phyloP scores from a whole-genome alignment of 2,797 vertebrate genomes.

The Arremon brunneinucha region DNA sequence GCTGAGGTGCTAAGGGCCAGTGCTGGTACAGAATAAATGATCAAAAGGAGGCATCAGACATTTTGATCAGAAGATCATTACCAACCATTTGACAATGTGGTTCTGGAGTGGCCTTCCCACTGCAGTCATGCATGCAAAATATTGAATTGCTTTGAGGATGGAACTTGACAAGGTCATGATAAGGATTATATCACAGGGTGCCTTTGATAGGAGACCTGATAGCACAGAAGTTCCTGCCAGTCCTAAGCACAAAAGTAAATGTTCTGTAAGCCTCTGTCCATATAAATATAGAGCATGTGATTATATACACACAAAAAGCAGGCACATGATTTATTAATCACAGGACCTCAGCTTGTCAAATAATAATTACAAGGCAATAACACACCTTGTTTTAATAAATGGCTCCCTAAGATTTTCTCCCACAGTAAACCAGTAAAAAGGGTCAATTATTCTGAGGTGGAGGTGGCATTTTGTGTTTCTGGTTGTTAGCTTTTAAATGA shows the following conservation, averaged over 20 bases:
- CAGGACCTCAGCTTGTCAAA: constrained; percentile 30
- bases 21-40: not conserved
- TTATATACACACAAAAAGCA: constrained; percentile 5
- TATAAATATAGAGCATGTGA: constrained; percentile 40
- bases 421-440: not conserved
- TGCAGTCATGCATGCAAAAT: not conserved
- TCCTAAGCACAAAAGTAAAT: constrained; percentile 37
- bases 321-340: constrained; percentile 52
- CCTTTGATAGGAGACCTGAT: not conserved
- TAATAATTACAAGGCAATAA: constrained; percentile 56
- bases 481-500: constrained; percentile 2
- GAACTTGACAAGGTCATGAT: constrained; percentile 2
- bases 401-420: constrained; percentile 11
- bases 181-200: not conserved
- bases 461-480: not conserved
- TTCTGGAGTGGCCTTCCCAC: not conserved
- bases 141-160: not conserved
- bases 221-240: constrained; percentile 13
- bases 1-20: not conserved
- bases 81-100: not conserved
- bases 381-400: constrained; percentile 38
- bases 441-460: not conserved
- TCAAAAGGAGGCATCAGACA: not conserved
- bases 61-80: not conserved
- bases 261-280: constrained; percentile 15